Evolutionary conservation across 2,888 invertebrate genomes (phyloP), one percentile per base, ranked within the genome.

Genomic region (Cataglyphis albicans): DNA sequence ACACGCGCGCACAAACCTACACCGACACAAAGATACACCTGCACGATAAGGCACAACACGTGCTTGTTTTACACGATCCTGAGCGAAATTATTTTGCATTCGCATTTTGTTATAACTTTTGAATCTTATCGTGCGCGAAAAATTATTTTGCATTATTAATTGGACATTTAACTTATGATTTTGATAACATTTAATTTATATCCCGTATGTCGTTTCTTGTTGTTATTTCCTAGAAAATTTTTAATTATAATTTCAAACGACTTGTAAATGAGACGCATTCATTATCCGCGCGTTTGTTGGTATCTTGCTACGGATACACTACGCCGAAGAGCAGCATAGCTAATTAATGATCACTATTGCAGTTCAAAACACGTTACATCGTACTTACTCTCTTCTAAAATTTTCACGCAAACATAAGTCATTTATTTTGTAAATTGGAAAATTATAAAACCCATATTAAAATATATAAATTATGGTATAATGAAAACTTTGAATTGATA

Each of bases 211-310:
- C 25, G 15, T n/a, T 32, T 59, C 44, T 21, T 68, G 78, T 15
- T 32, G 59, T 70, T 70, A 70, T 70, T 44, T 78, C 21, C 44
- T 32, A 59, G 44, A 59, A 78, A 78, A 78, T 78, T 70, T 70
- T 78, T 78, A 78, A 78, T 78, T 78, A 70, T 78, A 78, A 70
- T 78, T 78, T 78, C 44, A 78, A 78, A 70, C 59, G 70, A 78
- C 70, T 78, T 59, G 70, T 70, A 78, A 78, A 70, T 78, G 78
- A 78, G 44, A 78, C 70, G 70, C 70, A 78, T 78, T 78, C 44
- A 78, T 70, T 78, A 78, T 25, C 59, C 59, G 59, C 70, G 59
- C 59, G 57, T 21, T 29, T n/a, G 38, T 76, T 68, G 41, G 6
- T 59, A 59, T 70, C 70, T 21, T 32, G 35, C 59, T 70, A 78